Evolutionary conservation across 2,113 vertebrate species (phyloP), one percentile per base, ranked within the genome.

Genomic region (Semicossyphus pulcher): DNA sequence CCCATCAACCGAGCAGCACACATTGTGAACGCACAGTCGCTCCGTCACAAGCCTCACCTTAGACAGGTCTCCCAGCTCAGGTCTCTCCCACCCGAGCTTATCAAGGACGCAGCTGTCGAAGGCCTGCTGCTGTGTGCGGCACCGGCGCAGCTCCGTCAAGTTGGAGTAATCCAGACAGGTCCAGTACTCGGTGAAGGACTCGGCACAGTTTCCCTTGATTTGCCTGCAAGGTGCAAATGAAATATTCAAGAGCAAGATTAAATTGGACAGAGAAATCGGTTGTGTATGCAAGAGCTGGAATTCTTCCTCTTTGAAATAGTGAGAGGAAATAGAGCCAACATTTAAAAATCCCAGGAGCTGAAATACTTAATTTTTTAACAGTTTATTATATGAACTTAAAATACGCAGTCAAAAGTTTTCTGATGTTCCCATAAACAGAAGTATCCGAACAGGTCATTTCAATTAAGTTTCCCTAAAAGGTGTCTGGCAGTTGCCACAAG

Each of bases 151-250:
- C 20, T 96, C 92, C 10, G 86, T 84, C 88, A 92, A 4, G 80
- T 81, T 87, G 0, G 61, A 85, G 42, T 96, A 95, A 88, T 99
- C 98, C 21, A 99, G 67, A 82, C 98, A 99, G 6, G 95, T 98
- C 98, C 98, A 99, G 86, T 99, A 99, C 4, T 96, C 92, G 0
- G 97, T 98, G 66, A 99, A 99, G 2, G 97, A 95, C 88, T 99
- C 96, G 0, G 96, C 96, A 47, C 98, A 99, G 91, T 95, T 95
- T 0, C 70, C 67, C 86, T 96, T 98, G 82, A 99, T 93, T 90
- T 96, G 95, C 93, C 98, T 99, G 72, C 8, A 37, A 67, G 42
- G 42, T 16, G 16, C 3, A 56, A 64, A 23, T 72, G 8, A 62
- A 66, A 67, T 45, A 41, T n/a, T 14, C 26, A 51, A 26, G 15